Conservation (phyloP, 2,797 vertebrate species). For the Anguilla pacifica region DNA sequence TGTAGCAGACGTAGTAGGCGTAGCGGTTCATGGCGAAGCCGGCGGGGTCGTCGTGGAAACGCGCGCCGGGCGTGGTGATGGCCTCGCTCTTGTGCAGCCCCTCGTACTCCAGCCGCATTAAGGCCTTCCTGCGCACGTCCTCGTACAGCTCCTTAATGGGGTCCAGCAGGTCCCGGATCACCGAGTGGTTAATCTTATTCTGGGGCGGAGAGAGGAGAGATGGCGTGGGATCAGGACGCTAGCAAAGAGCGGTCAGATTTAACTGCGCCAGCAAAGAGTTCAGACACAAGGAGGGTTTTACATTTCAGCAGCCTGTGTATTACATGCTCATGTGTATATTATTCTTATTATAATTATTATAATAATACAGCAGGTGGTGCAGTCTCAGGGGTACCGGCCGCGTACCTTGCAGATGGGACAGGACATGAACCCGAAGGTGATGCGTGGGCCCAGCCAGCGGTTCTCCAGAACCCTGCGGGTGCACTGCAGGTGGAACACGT, state of each 20-base stretch:
- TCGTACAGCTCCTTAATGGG: slow-evolving; percentile 98
- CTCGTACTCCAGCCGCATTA: slow-evolving; percentile 98
- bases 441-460: slow-evolving; percentile 96
- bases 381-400: not conserved
- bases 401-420: slow-evolving; percentile 98
- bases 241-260: not conserved
- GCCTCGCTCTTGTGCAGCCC: slow-evolving; percentile 98
- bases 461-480: slow-evolving; percentile 95
- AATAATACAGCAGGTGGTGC: not conserved
- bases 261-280: too few species aligned
- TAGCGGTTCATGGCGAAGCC: slow-evolving; percentile 99
- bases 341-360: too few species aligned
- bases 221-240: not conserved
- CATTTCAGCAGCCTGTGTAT: not conserved
- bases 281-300: not conserved
- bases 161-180: slow-evolving; percentile 96
- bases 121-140: slow-evolving; percentile 94
- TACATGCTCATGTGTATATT: not conserved
- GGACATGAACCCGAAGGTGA: slow-evolving; percentile 98
- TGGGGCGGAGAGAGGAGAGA: slow-evolving; percentile 61
- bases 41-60: slow-evolving; percentile 97
- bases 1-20: slow-evolving; percentile 98
- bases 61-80: slow-evolving; percentile 95
- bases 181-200: slow-evolving; percentile 99
- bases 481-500: slow-evolving; percentile 97